Evolutionary conservation across 1,140 invertebrate species (phyloP).

Genomic region (Brachionus manjavacas): DNA sequence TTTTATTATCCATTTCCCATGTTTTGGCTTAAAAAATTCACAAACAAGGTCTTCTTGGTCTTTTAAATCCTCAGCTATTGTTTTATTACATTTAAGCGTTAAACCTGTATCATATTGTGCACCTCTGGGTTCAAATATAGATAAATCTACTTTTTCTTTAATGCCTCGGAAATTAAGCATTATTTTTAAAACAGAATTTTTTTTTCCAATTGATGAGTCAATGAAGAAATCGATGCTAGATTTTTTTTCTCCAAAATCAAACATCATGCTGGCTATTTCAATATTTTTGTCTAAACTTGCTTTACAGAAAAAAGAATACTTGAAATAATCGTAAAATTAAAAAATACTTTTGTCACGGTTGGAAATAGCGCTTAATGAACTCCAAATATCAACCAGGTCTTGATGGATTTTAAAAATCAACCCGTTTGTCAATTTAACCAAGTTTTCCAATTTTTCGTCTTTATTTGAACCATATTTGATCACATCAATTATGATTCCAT

Average conservation of each 20-base stretch:
- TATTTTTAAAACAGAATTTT: slow-evolving; percentile 3
- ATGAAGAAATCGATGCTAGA: background rate
- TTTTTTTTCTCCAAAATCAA: background rate
- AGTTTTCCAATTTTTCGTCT: background rate
- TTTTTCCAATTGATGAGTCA: background rate
- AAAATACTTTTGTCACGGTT: slow-evolving; percentile 1
- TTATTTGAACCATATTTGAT: background rate
- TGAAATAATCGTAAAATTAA: background rate
- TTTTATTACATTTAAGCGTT: background rate
- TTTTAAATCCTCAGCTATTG: background rate
- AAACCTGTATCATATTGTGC: background rate
- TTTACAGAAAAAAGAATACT: background rate
- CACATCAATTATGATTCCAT: background rate
- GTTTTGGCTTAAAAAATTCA: slow-evolving; percentile 19
- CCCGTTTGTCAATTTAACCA: background rate
- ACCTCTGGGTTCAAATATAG: background rate
- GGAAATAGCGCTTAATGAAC: background rate
- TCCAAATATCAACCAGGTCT: background rate
- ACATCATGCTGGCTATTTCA: background rate
- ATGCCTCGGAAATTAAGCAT: background rate
- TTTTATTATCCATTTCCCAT: background rate
- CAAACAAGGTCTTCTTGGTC: background rate
- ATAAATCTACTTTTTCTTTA: background rate
- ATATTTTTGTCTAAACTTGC: background rate
- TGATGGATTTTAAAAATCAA: background rate